phyloP scores from a whole-genome alignment of 2,113 vertebrate species.

The Megaceryle maxima region DNA sequence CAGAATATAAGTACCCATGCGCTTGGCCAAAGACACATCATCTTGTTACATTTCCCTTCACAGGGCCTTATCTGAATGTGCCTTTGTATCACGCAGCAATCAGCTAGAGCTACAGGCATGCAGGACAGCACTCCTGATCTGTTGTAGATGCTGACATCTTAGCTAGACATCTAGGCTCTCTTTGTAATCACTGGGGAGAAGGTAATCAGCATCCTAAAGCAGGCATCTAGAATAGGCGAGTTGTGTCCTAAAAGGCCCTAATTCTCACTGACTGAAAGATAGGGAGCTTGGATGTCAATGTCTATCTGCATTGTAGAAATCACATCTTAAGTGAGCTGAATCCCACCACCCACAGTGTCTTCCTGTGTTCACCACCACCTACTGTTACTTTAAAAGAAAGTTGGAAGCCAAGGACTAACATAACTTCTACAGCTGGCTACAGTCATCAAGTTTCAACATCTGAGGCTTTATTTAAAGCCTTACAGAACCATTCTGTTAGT shows the following conservation, averaged over 20 bases:
- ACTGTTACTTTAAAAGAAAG: neutral
- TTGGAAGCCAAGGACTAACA: neutral
- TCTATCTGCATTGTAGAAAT: neutral
- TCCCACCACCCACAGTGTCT: neutral
- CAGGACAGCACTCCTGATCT: neutral
- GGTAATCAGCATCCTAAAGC: neutral
- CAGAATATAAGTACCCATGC: neutral
- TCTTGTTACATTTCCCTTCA: neutral
- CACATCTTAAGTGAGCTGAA: neutral
- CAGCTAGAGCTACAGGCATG: neutral
- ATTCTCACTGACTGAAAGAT: neutral
- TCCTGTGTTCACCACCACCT: neutral
- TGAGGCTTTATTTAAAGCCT: neutral
- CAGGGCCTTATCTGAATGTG: neutral
- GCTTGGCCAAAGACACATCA: neutral
- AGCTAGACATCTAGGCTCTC: constrained; percentile 34
- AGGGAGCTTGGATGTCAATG: neutral
- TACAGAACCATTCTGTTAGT: neutral
- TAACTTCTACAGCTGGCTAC: neutral
- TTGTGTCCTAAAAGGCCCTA: neutral
- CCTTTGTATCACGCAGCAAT: neutral
- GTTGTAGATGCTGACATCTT: neutral
- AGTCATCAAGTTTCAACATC: neutral
- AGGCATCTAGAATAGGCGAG: neutral
- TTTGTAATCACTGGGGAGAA: neutral